phyloP scores from a whole-genome alignment of 2,888 invertebrate genomes.

The Caenorhabditis sp. region DNA sequence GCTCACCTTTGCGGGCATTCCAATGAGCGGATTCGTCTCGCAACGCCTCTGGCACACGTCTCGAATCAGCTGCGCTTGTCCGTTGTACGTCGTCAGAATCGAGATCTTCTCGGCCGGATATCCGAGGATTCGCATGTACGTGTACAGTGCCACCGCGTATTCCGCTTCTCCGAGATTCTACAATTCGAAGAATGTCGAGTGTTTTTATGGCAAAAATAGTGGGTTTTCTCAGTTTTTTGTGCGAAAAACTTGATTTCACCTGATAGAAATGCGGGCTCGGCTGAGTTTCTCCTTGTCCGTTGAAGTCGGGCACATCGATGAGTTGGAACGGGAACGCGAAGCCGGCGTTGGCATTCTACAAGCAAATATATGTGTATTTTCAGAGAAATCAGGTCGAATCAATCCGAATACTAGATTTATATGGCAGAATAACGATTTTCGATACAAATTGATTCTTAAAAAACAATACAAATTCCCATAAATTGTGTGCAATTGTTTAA shows the following conservation, averaged over 20 bases:
- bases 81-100: conserved; percentile 98
- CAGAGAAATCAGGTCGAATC: too few relatives aligned
- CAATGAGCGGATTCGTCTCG: conserved; percentile 94
- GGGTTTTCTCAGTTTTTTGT: too few relatives aligned
- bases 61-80: conserved; percentile 95
- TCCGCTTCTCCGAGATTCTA: conserved; percentile 85
- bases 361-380: too few relatives aligned
- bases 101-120: conserved; percentile 97
- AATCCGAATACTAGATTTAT: too few relatives aligned
- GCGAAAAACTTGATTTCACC: conserved; percentile 81
- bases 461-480: too few relatives aligned
- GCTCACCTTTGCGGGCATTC: conserved; percentile 88
- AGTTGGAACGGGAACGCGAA: conserved; percentile 94
- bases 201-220: conserved; percentile 74
- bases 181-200: too few relatives aligned
- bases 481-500: too few relatives aligned
- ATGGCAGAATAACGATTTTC: too few relatives aligned
- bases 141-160: conserved; percentile 95
- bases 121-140: conserved; percentile 97
- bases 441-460: too few relatives aligned
- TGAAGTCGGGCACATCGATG: conserved; percentile 95
- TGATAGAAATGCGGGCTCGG: conserved; percentile 99
- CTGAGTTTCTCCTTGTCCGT: conserved; percentile 95
- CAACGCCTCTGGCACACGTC: conserved; percentile 94
- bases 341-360: conserved; percentile 88